phyloP scores from a whole-genome alignment of 2,113 vertebrate genomes.

The Chaenocephalus aceratus region DNA sequence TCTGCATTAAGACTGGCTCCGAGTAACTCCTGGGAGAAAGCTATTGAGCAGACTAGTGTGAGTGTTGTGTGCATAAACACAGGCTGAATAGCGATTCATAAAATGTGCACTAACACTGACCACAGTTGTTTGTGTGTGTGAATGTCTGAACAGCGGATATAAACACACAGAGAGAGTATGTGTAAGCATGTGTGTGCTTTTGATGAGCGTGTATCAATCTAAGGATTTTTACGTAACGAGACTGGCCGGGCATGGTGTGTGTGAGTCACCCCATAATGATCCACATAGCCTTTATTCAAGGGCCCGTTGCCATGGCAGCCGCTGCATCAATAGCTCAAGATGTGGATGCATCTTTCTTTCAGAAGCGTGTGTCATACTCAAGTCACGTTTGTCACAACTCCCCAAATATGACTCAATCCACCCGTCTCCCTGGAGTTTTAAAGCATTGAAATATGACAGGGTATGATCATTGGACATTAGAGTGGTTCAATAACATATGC shows the following conservation, averaged over 20 bases:
- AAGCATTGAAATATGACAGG: conserved; percentile 8
- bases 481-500: conserved; percentile 18
- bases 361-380: conserved; percentile 58
- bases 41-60: conserved; percentile 4
- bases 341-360: conserved; percentile 66
- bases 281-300: conserved; percentile 76
- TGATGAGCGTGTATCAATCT: conserved; percentile 23
- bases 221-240: conserved; percentile 48
- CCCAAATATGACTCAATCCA: conserved; percentile 50
- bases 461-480: conserved; percentile 28
- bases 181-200: not conserved
- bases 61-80: conserved; percentile 7
- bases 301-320: conserved; percentile 80
- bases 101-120: conserved; percentile 22
- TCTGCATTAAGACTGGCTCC: conserved; percentile 46
- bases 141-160: not conserved
- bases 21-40: conserved; percentile 46
- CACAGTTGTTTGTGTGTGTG: not conserved
- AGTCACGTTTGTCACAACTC: conserved; percentile 73
- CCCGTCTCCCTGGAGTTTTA: conserved; percentile 30
- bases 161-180: not conserved
- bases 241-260: conserved; percentile 36
- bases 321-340: conserved; percentile 78
- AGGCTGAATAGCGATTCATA: conserved; percentile 5
- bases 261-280: conserved; percentile 85